These are phyloP conservation scores for Baronia brevicornis DNA, from an alignment of 2,888 invertebrate genomes.

Conservation along the genomic window DNA sequence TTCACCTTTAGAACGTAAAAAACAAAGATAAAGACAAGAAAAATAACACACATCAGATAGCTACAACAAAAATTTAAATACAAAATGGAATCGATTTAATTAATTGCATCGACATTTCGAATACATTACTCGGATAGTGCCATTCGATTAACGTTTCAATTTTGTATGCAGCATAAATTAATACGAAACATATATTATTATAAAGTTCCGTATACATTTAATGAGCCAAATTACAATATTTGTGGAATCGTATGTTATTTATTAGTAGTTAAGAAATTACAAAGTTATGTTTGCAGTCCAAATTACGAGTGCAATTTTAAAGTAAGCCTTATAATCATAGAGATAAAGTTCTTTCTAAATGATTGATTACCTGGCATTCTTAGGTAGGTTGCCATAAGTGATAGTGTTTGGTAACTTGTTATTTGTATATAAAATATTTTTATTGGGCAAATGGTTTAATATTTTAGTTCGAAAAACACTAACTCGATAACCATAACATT, in stretches of 20 bases:
- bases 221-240: slow-evolving; percentile 36
- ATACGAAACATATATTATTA: slow-evolving; percentile 28
- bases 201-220: slow-evolving; percentile 33
- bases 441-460: slow-evolving; percentile 11
- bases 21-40: too few relatives aligned
- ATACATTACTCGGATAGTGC: slow-evolving; percentile 22
- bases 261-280: slow-evolving; percentile 28
- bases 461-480: slow-evolving; percentile 5
- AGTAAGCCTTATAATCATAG: slow-evolving; percentile 17
- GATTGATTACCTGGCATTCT: slow-evolving; percentile 4
- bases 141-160: slow-evolving; percentile 18
- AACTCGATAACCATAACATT: slow-evolving; percentile 9
- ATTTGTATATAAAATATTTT: slow-evolving; percentile 25
- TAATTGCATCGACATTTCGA: slow-evolving; percentile 25
- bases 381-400: slow-evolving; percentile 30
- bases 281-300: slow-evolving; percentile 16
- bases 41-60: too few relatives aligned
- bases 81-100: slow-evolving; percentile 24
- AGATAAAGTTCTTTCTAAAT: slow-evolving; percentile 4
- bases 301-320: slow-evolving; percentile 1
- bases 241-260: slow-evolving; percentile 33
- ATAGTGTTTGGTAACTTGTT: slow-evolving; percentile 35
- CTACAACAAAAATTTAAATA: slow-evolving; percentile 13
- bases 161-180: slow-evolving; percentile 28
- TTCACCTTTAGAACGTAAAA: too few relatives aligned